Evolutionary conservation across 2,797 vertebrate species (phyloP), one percentile per base, ranked within the genome.

Genomic region (Propithecus perrieri): DNA sequence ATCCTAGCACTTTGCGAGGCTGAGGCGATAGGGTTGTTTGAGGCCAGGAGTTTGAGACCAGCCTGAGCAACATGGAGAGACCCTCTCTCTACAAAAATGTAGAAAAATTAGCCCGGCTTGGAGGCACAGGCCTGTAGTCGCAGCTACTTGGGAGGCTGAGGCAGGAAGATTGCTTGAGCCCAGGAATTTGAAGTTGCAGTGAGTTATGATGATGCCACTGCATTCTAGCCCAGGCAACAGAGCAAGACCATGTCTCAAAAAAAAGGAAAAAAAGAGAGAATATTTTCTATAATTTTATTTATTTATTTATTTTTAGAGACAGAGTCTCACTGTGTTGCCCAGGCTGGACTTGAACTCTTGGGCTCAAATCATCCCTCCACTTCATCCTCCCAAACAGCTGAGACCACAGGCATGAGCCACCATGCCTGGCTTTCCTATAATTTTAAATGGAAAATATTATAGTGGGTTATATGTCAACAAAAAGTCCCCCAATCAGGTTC

Each of bases 381-480:
- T 7, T 65, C 63, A 18, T 33, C 7, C 15, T 65, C 17, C 63
- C 63, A 65, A 65, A 65, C 14, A 65, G 33, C 63, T 65, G 63
- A n/a, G 63, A 65, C 63, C 63, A 18, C 17, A 18, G 33, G 33
- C 14, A n/a, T 3, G 15, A 65, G 63, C 63, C 63, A n/a, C 63
- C 17, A 15, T 7, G 33, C 33, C 63, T n/a, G 63, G 33, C 63
- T 65, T 65, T 93, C 33, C 35, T 89, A 92, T 94, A 1, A 91
- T 85, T 97, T 96, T 74, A 94, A 97, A 35, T 72, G 75, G 33
- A 94, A 86, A 95, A 78, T 72, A 93, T 88, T 85, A 80, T 43
- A 76, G 22, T 97, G 43, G 15, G 35, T 63, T 92, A 72, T 38
- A 35, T 93, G n/a, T 50, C 79, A 96, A 95, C 59, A 95, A 95